These are phyloP conservation scores for Dromococcyx pavoninus DNA, from an alignment of 2,797 vertebrate species.

Conservation along the genomic window DNA sequence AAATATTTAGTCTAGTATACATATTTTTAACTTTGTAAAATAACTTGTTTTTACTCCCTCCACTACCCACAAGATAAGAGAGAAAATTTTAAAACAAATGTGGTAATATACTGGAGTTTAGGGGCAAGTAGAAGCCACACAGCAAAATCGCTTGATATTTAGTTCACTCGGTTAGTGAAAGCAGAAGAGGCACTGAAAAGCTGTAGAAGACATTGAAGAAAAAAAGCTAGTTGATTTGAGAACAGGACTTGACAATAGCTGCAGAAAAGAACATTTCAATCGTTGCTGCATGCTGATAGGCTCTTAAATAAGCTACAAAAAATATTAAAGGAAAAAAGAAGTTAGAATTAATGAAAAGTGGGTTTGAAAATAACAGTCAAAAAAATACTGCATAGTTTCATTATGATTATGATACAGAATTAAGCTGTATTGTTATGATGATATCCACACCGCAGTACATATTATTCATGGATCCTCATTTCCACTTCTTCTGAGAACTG, in stretches of 20 bases:
- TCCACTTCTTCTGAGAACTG: not conserved
- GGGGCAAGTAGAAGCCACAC: not conserved
- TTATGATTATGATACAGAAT: not conserved
- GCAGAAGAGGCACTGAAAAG: not conserved
- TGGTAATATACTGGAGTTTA: not conserved
- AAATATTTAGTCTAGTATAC: not conserved
- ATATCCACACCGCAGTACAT: not conserved
- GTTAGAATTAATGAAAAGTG: not conserved
- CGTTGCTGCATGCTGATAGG: not conserved
- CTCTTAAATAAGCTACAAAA: not conserved
- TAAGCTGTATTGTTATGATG: not conserved
- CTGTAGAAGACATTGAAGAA: not conserved
- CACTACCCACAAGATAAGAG: not conserved
- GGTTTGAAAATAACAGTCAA: not conserved
- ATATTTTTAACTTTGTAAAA: not conserved
- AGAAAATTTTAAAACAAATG: not conserved
- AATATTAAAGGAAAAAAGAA: not conserved
- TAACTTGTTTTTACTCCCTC: accelerated
- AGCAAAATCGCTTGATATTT: not conserved
- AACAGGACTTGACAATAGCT: not conserved
- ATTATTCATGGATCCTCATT: not conserved
- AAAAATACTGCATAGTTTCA: not conserved
- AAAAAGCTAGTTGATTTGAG: not conserved
- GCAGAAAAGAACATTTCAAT: not conserved
- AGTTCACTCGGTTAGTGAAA: not conserved